Conservation (phyloP, 2,113 vertebrate genomes). For the Toxotes jaculatrix region DNA sequence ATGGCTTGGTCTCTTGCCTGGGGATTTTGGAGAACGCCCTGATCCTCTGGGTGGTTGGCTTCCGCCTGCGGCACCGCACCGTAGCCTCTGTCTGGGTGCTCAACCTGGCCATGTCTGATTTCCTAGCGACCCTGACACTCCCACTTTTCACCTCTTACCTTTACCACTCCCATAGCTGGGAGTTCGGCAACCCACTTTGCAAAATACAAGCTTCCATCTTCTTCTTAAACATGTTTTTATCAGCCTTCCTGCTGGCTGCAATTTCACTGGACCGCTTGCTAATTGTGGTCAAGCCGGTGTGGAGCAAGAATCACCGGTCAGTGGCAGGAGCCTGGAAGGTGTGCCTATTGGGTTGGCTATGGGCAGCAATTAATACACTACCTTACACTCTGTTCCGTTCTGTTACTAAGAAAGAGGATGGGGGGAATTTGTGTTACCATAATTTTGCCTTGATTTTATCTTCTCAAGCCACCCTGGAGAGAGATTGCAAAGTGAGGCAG, state of each 20-base stretch:
- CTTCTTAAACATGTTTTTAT: slow-evolving; percentile 93
- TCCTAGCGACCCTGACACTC: slow-evolving; percentile 91
- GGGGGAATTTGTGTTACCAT: slow-evolving; percentile 84
- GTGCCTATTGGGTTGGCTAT: slow-evolving; percentile 85
- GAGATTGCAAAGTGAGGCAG: slow-evolving; percentile 76
- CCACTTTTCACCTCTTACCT: slow-evolving; percentile 90
- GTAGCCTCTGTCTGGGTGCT: slow-evolving; percentile 93
- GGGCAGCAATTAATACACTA: slow-evolving; percentile 84
- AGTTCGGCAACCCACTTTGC: slow-evolving; percentile 88
- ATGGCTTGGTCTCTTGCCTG: slow-evolving; percentile 80
- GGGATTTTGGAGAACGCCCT: slow-evolving; percentile 92
- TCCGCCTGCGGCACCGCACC: slow-evolving; percentile 88
- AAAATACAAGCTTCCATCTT: slow-evolving; percentile 88
- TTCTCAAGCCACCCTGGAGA: neutral
- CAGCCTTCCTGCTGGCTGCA: slow-evolving; percentile 89
- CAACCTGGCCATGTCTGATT: slow-evolving; percentile 91
- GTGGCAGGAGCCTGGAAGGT: slow-evolving; percentile 82
- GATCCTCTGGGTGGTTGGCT: slow-evolving; percentile 88
- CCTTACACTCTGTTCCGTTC: slow-evolving; percentile 88
- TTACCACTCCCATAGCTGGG: slow-evolving; percentile 85
- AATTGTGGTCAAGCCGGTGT: slow-evolving; percentile 89
- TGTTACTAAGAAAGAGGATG: slow-evolving; percentile 69
- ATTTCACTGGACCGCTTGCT: slow-evolving; percentile 93
- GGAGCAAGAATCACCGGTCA: slow-evolving; percentile 91
- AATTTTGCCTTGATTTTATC: slow-evolving; percentile 78